Conservation (phyloP, 2,797 vertebrate species). For the Alcedo quadribrachys region DNA sequence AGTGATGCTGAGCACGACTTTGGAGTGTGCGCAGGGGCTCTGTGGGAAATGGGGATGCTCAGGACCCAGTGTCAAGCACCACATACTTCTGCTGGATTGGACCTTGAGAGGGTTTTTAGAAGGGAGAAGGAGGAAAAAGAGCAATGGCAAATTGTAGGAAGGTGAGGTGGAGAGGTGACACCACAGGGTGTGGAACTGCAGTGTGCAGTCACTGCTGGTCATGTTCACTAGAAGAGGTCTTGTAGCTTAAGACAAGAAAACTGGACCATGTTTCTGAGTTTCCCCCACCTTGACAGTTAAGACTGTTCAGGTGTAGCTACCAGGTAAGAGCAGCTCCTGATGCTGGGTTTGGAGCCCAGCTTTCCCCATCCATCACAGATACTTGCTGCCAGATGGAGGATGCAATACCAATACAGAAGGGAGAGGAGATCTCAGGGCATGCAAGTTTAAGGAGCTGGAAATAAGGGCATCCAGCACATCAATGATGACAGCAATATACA, state of each 20-base stretch:
- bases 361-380: not conserved
- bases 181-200: rapidly evolving
- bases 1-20: rapidly evolving
- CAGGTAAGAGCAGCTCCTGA: not conserved
- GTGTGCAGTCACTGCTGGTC: rapidly evolving
- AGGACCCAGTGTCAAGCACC: rapidly evolving
- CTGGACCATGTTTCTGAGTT: not conserved
- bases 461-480: not conserved
- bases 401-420: rapidly evolving
- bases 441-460: not conserved
- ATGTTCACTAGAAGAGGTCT: rapidly evolving
- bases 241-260: not conserved
- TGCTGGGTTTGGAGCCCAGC: not conserved
- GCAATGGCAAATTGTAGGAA: not conserved
- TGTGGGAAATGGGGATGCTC: not conserved
- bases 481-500: not conserved
- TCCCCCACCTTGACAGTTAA: not conserved
- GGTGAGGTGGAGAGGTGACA: rapidly evolving
- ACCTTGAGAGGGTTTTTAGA: not conserved
- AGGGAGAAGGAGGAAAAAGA: not conserved
- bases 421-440: not conserved
- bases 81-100: not conserved
- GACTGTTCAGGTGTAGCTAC: not conserved
- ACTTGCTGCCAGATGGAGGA: not conserved
- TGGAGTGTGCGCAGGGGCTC: rapidly evolving